Base-by-base conservation (phyloP, 2,113 vertebrate species). In the Lepisosteus oculatus region DNA sequence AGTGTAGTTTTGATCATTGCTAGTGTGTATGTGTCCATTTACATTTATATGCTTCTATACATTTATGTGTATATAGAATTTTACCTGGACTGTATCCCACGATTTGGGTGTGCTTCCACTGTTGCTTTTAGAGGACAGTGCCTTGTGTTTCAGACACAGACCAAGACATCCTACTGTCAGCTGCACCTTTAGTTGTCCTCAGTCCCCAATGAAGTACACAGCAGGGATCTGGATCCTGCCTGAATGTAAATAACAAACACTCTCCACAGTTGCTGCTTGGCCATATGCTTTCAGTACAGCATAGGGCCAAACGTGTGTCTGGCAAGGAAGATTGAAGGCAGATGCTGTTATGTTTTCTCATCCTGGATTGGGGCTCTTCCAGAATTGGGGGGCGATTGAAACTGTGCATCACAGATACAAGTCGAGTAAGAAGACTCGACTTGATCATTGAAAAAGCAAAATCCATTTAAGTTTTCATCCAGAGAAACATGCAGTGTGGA, bases 121-220 rank as follows among this genome's bases (percentile, higher is more conserved):
- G 29, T 29, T 29, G 29, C 29, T 29, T 29, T 29, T 29, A 29
- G 29, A 29, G 29, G 29, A 29, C 29, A 29, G 29, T 29, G 29
- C 29, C 29, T 29, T 29, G 29, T 29, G 29, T 29, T 29, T 29
- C 29, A 29, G 2, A 9, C 47, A 5, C 47, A 51, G 9, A 51
- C 55, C 76, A 64, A 68, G 64, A 76, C 70, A 69, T 72, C 72
- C 67, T 68, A 65, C 75, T 74, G 78, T 83, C 86, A 88, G 83
- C 87, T 89, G 87, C 75, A 79, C 79, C 76, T 77, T 73, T 69
- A 42, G 61, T 72, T 75, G 11, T 79, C 68, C 76, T 79, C 64
- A 70, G 64, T 41, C 72, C 67, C 72, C 74, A 41, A 64, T 77
- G 55, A 68, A 76, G 74, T 29, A 62, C 77, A 44, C 81, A 78